phyloP scores from a whole-genome alignment of 2,888 invertebrate genomes.

The Polymixis lichenea region DNA sequence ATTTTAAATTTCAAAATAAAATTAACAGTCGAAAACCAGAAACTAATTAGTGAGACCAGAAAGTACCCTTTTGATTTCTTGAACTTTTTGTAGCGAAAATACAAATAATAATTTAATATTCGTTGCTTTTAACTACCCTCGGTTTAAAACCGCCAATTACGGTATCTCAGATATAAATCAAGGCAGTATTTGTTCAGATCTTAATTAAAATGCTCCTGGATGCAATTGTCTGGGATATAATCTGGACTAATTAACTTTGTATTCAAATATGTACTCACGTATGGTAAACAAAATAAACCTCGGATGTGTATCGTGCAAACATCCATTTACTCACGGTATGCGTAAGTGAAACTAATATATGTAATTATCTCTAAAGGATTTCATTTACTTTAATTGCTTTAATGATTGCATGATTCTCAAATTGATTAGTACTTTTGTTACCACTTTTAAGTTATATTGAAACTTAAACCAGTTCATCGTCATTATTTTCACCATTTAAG shows the following conservation, averaged over 20 bases:
- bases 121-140: conserved; percentile 63
- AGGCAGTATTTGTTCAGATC: conserved; percentile 66
- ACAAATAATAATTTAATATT: conserved; percentile 71
- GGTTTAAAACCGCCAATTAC: conserved; percentile 72
- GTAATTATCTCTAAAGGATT: conserved; percentile 22
- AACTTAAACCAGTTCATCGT: conserved; percentile 1
- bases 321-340: conserved; percentile 8
- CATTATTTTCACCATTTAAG: conserved; percentile 15
- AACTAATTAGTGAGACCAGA: conserved; percentile 71
- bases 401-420: conserved; percentile 13
- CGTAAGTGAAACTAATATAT: conserved; percentile 35
- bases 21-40: conserved; percentile 62
- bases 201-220: conserved; percentile 72
- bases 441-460: conserved; percentile 24
- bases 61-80: conserved; percentile 51
- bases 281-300: conserved; percentile 29
- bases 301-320: conserved; percentile 12
- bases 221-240: conserved; percentile 67
- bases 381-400: conserved; percentile 24
- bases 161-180: conserved; percentile 71
- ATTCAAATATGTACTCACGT: conserved; percentile 46
- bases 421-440: conserved; percentile 35
- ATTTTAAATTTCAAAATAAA: conserved; percentile 71
- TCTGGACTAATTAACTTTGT: conserved; percentile 65
- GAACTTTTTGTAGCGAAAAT: conserved; percentile 54